Evolutionary conservation across 2,888 invertebrate species (phyloP).

Genomic region (Hybos culiciformis): DNA sequence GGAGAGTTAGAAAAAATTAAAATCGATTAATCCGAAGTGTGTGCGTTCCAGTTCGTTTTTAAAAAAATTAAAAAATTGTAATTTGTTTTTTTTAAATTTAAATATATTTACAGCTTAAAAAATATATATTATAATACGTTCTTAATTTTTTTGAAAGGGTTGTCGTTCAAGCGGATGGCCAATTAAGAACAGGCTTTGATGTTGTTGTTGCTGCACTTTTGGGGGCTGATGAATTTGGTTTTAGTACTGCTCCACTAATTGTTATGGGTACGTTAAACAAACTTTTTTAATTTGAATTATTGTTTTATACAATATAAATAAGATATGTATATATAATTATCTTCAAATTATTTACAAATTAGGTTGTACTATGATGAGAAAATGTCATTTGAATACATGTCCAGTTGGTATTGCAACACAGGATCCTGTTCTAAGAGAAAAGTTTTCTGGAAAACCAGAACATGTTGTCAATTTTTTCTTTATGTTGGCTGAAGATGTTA

Average conservation of each 20-base stretch:
- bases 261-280: conserved; percentile 79
- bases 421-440: conserved; percentile 86
- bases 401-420: conserved; percentile 99
- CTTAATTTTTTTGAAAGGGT: conserved; percentile 43
- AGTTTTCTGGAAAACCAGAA: conserved; percentile 95
- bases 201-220: conserved; percentile 88
- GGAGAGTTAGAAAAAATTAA: too few relatives aligned
- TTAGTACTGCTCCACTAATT: conserved; percentile 95
- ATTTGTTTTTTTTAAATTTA: conserved; percentile 30
- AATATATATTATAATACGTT: conserved; percentile 17
- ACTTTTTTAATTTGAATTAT: conserved; percentile 7
- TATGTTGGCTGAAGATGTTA: conserved; percentile 92
- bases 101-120: too few relatives aligned
- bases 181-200: conserved; percentile 89
- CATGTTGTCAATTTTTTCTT: conserved; percentile 96
- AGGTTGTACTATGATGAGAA: conserved; percentile 99
- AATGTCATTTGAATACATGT: conserved; percentile 97
- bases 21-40: not conserved
- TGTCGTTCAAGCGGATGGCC: conserved; percentile 92
- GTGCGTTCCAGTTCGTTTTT: conserved; percentile 22
- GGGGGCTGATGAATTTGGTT: conserved; percentile 97
- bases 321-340: not conserved
- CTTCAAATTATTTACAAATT: too few relatives aligned
- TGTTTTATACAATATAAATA: not conserved
- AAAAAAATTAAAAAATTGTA: conserved; percentile 29